Percentiles rank a stretch among this genome's conserved stretches.
These are phyloP conservation scores for Tetrapedia diversipes DNA, from an alignment of 2,888 invertebrate species.

Conservation along the genomic window DNA sequence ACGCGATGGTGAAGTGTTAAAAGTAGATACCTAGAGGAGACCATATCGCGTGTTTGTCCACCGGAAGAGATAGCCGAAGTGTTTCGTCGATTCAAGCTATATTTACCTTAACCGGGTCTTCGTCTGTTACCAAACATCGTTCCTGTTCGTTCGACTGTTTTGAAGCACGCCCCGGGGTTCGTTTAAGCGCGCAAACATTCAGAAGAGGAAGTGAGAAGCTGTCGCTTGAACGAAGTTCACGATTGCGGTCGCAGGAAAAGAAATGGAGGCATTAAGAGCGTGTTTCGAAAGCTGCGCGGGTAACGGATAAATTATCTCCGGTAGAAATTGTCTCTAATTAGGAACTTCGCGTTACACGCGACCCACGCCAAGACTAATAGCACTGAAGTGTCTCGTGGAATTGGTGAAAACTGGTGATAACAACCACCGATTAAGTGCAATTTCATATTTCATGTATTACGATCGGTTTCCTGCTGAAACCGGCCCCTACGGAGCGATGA, in stretches of 20 bases:
- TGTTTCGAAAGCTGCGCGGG: slow-evolving; percentile 4
- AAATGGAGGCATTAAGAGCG: slow-evolving; percentile 3
- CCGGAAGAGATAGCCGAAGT: background rate
- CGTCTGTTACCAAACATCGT: background rate
- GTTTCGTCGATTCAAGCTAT: slow-evolving; percentile 8
- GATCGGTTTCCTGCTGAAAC: background rate
- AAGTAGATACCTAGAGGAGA: too few relatives aligned
- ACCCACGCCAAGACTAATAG: slow-evolving; percentile 10
- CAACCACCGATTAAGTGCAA: slow-evolving; percentile 2
- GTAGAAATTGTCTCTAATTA: slow-evolving; percentile 27
- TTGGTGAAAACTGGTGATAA: slow-evolving; percentile 1
- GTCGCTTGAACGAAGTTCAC: background rate
- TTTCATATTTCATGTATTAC: slow-evolving; percentile 1
- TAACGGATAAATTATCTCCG: slow-evolving; percentile 30
- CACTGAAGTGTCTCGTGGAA: background rate
- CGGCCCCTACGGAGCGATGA: slow-evolving; percentile 53
- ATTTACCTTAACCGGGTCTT: slow-evolving; percentile 6
- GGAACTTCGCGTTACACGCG: slow-evolving; percentile 9
- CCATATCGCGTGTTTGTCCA: too few relatives aligned
- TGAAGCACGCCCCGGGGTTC: background rate
- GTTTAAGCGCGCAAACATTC: too few relatives aligned
- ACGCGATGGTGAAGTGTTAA: too few relatives aligned
- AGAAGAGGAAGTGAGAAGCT: too few relatives aligned
- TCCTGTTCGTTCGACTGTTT: background rate
- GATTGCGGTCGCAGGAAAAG: background rate